These are phyloP conservation scores for Urechis unicinctus DNA, from an alignment of 2,888 invertebrate species.

Conservation along the genomic window DNA sequence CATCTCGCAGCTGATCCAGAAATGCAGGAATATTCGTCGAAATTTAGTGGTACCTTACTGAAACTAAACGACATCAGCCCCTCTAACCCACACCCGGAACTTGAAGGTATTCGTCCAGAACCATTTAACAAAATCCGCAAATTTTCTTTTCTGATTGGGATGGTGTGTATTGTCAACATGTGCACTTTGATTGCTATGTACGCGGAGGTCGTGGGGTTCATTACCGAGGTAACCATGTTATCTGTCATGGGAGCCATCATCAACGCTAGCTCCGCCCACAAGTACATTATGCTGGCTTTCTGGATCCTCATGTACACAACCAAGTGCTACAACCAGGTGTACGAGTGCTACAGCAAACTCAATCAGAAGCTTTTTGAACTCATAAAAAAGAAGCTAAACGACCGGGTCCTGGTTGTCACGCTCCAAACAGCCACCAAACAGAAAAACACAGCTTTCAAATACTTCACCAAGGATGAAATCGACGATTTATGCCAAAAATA, in stretches of 20 bases:
- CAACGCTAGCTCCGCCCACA: slow-evolving; percentile 37
- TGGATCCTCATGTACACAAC: slow-evolving; percentile 42
- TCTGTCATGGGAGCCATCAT: slow-evolving; percentile 46
- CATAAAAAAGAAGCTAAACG: slow-evolving; percentile 39
- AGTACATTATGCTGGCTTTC: slow-evolving; percentile 41
- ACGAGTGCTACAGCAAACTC: slow-evolving; percentile 39
- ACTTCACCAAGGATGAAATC: slow-evolving; percentile 16
- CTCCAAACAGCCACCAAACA: slow-evolving; percentile 35
- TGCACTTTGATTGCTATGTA: slow-evolving; percentile 28
- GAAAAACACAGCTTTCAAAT: slow-evolving; percentile 41
- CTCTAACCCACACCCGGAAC: not conserved
- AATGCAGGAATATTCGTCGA: slow-evolving; percentile 14
- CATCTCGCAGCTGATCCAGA: slow-evolving; percentile 1
- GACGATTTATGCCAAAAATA: slow-evolving; percentile 13
- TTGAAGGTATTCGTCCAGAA: not conserved
- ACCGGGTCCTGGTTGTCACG: slow-evolving; percentile 32
- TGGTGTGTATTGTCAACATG: slow-evolving; percentile 15
- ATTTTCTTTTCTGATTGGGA: slow-evolving; percentile 15
- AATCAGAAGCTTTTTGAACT: slow-evolving; percentile 38
- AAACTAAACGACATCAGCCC: slow-evolving; percentile 22
- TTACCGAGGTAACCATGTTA: slow-evolving; percentile 40
- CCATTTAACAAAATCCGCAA: too few species aligned
- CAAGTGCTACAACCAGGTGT: slow-evolving; percentile 41
- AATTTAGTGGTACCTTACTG: slow-evolving; percentile 18
- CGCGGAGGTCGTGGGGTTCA: slow-evolving; percentile 37